Conservation (phyloP, 1,140 invertebrate species). For the Bicyclus anynana region DNA sequence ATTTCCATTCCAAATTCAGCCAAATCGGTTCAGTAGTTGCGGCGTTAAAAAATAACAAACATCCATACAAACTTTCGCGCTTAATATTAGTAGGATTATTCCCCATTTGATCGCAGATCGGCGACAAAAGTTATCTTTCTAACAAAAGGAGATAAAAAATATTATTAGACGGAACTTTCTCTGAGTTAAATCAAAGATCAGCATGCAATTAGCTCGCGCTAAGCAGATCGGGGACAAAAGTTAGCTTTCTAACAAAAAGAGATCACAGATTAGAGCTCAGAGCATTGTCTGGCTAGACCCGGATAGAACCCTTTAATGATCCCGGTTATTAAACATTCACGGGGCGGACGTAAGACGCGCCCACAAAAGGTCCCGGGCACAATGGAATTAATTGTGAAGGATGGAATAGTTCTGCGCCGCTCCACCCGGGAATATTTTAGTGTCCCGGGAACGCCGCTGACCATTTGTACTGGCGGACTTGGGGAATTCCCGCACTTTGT, state of each 20-base stretch:
- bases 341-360: neutral
- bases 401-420: constrained; percentile 13
- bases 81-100: too few relatives aligned
- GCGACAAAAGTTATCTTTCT: too few relatives aligned
- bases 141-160: too few relatives aligned
- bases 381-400: constrained; percentile 17
- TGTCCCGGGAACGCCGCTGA: constrained; percentile 7
- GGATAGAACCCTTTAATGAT: neutral
- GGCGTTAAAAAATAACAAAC: too few relatives aligned
- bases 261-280: neutral
- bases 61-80: too few relatives aligned
- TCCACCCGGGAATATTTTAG: constrained; percentile 14
- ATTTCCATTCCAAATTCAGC: too few relatives aligned
- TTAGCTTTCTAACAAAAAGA: neutral
- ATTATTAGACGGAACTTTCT: too few relatives aligned
- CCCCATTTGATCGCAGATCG: too few relatives aligned
- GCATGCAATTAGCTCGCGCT: too few relatives aligned
- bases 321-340: constrained; percentile 3
- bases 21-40: too few relatives aligned
- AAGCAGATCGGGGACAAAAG: too few relatives aligned
- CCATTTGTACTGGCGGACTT: constrained; percentile 7
- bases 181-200: too few relatives aligned
- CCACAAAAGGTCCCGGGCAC: constrained; percentile 3
- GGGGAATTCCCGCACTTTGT: neutral
- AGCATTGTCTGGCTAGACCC: neutral